phyloP scores from a whole-genome alignment of 2,113 vertebrate genomes.

The Stigmatopora argus region DNA sequence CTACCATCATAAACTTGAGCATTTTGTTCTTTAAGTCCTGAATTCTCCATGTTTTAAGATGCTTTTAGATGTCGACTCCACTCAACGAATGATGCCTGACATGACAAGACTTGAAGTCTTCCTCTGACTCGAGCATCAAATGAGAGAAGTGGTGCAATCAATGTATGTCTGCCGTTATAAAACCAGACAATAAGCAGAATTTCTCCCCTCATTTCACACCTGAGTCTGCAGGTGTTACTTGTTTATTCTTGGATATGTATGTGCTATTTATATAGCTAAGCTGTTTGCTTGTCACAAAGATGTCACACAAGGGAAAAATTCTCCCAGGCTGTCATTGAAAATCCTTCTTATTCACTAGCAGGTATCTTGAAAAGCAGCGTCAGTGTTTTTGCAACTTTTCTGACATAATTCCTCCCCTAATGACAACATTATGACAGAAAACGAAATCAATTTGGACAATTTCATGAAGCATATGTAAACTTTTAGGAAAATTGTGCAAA shows the following conservation, averaged over 20 bases:
- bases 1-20: neutral
- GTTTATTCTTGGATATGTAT: constrained; percentile 1
- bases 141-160: neutral
- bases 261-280: constrained; percentile 19
- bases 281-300: constrained; percentile 9
- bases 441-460: neutral
- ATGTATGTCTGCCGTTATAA: neutral
- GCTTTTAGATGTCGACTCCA: neutral
- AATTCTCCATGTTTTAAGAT: neutral
- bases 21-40: neutral
- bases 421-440: neutral
- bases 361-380: constrained; percentile 21
- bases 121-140: neutral
- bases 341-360: constrained; percentile 32
- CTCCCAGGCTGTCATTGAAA: constrained; percentile 24
- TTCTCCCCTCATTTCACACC: constrained; percentile 2
- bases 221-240: constrained; percentile 24
- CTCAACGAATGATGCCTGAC: neutral
- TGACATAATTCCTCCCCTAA: neutral
- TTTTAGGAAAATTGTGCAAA: neutral
- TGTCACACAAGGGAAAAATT: constrained; percentile 35
- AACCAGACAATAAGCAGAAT: constrained; percentile 2
- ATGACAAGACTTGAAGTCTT: neutral
- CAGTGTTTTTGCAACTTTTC: neutral
- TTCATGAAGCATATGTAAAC: neutral